A percentile compares a stretch with the other conserved stretches of the same genome.
Evolutionary conservation across 2,113 vertebrate species (phyloP).

Genomic region (Kryptolebias marmoratus): DNA sequence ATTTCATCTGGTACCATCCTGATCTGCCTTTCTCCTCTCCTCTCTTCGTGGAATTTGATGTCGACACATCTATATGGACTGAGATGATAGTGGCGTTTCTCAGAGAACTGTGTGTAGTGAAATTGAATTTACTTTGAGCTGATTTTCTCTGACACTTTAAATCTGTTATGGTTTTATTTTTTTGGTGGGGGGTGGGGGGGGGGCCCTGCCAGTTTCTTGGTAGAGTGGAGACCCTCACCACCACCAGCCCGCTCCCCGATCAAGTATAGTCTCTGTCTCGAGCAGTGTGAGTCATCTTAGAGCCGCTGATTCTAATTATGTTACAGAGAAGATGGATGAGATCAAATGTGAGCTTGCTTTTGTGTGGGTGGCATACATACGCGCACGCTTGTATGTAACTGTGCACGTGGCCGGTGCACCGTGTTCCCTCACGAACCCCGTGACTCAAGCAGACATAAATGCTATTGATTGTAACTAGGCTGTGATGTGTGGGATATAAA

Average conservation of each 20-base stretch:
- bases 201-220: constrained; percentile 70
- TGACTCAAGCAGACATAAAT: constrained; percentile 76
- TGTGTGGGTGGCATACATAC: constrained; percentile 43
- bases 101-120: constrained; percentile 64
- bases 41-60: constrained; percentile 40
- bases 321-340: constrained; percentile 79
- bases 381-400: constrained; percentile 9
- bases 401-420: constrained; percentile 39
- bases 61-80: constrained; percentile 60
- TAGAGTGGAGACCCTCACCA: constrained; percentile 71
- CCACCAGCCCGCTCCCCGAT: constrained; percentile 40
- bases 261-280: constrained; percentile 75
- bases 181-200: neutral
- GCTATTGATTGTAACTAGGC: constrained; percentile 78
- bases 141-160: constrained; percentile 77
- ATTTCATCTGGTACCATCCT: constrained; percentile 41
- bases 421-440: constrained; percentile 49
- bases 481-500: constrained; percentile 80
- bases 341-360: constrained; percentile 58
- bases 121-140: constrained; percentile 77
- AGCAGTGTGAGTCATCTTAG: constrained; percentile 75
- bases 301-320: constrained; percentile 79
- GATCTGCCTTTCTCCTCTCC: constrained; percentile 18
- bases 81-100: constrained; percentile 65
- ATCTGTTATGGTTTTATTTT: constrained; percentile 71